Base-by-base conservation (phyloP, 2,888 invertebrate species). In the Trissoscelio sp. region DNA sequence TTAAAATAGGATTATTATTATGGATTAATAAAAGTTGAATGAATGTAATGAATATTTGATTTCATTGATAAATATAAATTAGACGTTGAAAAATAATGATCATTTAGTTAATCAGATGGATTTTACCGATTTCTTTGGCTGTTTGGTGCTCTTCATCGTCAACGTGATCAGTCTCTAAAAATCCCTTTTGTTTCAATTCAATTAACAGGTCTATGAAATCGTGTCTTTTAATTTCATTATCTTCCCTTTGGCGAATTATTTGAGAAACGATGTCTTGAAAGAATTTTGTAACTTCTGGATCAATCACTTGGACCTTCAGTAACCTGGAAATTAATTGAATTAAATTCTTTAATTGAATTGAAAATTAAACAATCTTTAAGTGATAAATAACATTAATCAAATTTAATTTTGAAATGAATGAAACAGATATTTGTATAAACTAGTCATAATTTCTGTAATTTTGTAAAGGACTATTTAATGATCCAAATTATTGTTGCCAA, bases 181-280 rank as follows among this genome's bases (percentile, higher is more conserved):
- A 85, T 7, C 88, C 87, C 34, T 86, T 87, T 67, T 90, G 87
- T 82, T 89, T 91, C n/a, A 91, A 72, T 58, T 92, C 89, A 46
- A 92, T 86, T 78, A 92, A 83, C 16, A 92, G 85, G 82, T 92
- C 91, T 86, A 92, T 89, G 72, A 91, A 92, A 82, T 92, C 92
- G 80, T 91, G 86, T 48, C 90, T 86, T 60, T 87, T 90, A 20
- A 85, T 69, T 5, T 80, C 87, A 9, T 86, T 82, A n/a, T 84
- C 79, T 67, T 89, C 87, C 9, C 92, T 86, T 69, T 90, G 86
- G 4, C 75, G 83, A 51, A 92, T 87, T 85, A 91, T 89, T 70
- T 89, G 89, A 20, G 88, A 87, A 9, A 92, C 91, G 14, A 91
- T 88, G 62, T 87, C 75, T 53, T 85, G 85, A 81, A 92, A 92